These are phyloP conservation scores for Liasis olivaceus DNA, from an alignment of 2,797 vertebrate genomes.

Conservation along the genomic window DNA sequence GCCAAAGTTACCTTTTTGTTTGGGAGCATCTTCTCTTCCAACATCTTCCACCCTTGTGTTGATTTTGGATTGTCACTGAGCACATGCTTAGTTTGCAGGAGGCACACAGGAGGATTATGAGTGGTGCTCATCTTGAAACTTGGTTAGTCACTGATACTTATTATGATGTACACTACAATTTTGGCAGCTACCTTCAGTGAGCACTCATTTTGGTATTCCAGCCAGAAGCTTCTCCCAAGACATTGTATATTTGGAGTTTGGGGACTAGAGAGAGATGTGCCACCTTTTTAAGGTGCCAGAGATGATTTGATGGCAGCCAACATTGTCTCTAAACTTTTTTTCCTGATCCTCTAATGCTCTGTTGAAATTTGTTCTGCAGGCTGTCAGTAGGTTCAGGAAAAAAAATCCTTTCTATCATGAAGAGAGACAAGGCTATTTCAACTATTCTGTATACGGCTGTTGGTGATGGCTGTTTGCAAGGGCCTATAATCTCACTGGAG, in stretches of 20 bases:
- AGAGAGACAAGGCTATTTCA: not conserved
- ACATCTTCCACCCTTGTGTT: not conserved
- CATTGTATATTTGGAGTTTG: not conserved
- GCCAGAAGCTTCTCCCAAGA: not conserved
- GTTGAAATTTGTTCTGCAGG: not conserved
- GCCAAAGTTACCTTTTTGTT: slow-evolving; percentile 1
- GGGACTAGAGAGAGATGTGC: not conserved
- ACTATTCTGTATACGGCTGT: not conserved
- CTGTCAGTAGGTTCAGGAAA: not conserved
- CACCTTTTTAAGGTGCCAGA: not conserved
- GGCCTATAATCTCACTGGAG: not conserved
- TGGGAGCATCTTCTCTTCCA: not conserved
- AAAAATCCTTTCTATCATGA: not conserved
- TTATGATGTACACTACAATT: not conserved
- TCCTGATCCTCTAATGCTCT: too few species aligned
- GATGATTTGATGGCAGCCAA: not conserved
- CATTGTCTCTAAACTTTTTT: too few species aligned
- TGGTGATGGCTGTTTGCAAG: not conserved
- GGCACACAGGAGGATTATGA: slow-evolving; percentile 6
- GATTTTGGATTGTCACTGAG: not conserved
- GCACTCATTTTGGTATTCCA: not conserved
- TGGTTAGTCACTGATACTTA: not conserved
- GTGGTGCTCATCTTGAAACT: not conserved
- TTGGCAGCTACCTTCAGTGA: not conserved
- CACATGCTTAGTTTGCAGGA: not conserved